A percentile compares a stretch with the other conserved stretches of the same genome.
Conservation (phyloP, 2,113 vertebrate genomes). For the Petaurus breviceps region DNA sequence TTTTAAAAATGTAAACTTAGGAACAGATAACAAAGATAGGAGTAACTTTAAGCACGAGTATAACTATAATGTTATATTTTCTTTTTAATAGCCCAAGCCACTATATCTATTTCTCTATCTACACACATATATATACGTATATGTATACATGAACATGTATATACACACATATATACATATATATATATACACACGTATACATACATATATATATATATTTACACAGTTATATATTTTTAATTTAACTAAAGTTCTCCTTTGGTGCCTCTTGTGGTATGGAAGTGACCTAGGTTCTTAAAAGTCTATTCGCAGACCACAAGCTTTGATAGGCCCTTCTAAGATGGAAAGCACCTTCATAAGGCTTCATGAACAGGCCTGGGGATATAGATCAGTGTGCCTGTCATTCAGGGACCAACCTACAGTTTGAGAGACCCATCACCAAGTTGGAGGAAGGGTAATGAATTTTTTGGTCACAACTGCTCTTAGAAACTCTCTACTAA, state of each 20-base stretch:
- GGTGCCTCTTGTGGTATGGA: no score
- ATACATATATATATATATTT: no score
- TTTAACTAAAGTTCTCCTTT: neutral
- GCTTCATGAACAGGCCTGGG: neutral
- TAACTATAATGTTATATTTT: conserved; percentile 27
- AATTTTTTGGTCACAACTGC: neutral
- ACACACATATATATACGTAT: no score
- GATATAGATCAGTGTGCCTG: neutral
- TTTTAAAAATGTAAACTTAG: conserved; percentile 38
- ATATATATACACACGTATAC: no score
- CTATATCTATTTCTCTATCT: neutral
- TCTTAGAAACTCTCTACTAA: neutral
- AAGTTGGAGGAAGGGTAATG: neutral
- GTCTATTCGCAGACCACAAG: no score
- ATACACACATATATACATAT: no score
- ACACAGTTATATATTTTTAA: neutral
- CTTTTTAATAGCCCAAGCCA: conserved; percentile 49
- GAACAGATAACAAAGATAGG: conserved; percentile 24
- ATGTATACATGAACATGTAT: no score
- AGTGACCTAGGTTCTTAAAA: no score
- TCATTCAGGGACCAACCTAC: neutral
- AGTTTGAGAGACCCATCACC: neutral
- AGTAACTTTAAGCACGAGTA: neutral
- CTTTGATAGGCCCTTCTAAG: neutral
- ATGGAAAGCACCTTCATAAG: neutral